Evolutionary conservation across 2,888 invertebrate genomes (phyloP).

Genomic region (Halictus quadricinctus): DNA sequence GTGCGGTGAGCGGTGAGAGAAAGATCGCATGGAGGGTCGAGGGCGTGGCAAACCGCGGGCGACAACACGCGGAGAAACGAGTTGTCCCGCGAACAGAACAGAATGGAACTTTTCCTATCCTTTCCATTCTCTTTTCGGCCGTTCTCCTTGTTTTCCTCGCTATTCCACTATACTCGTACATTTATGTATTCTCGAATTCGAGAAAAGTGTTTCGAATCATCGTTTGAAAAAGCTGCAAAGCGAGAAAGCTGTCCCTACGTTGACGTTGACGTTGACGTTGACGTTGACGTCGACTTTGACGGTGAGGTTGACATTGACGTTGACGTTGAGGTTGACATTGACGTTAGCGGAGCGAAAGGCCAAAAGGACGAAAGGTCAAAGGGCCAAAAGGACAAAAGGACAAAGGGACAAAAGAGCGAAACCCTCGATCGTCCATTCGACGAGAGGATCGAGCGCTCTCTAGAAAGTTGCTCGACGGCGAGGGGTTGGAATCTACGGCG

Average conservation of each 20-base stretch:
- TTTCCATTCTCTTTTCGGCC: background rate
- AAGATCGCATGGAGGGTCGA: background rate
- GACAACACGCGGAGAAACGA: background rate
- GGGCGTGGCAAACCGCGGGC: conserved; percentile 29
- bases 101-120: background rate
- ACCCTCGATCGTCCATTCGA: background rate
- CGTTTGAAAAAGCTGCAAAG: background rate
- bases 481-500: background rate
- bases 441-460: background rate
- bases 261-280: background rate
- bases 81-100: background rate
- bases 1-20: background rate
- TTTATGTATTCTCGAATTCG: background rate
- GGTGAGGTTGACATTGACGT: too few relatives aligned
- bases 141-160: too few relatives aligned
- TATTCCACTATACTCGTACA: background rate
- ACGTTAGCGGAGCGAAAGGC: background rate
- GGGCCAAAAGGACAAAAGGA: background rate
- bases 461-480: background rate
- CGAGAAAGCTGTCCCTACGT: background rate
- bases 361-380: background rate
- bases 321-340: too few relatives aligned
- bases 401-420: background rate
- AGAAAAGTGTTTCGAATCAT: background rate
- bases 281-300: background rate